These are phyloP conservation scores for Spicauda simplicius DNA, from an alignment of 2,888 invertebrate species.

Conservation along the genomic window DNA sequence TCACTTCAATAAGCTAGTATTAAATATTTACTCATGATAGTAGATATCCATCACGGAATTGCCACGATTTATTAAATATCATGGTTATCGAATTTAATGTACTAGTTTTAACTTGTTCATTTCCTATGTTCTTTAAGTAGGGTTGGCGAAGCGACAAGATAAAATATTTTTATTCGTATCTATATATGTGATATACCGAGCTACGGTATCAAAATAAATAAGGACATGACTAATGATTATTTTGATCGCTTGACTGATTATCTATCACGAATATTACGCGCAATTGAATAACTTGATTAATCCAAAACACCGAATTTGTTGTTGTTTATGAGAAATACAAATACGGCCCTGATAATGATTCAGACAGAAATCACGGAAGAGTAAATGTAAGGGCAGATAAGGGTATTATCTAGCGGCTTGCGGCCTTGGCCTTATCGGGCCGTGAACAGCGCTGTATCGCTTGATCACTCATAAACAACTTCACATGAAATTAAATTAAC, in stretches of 20 bases:
- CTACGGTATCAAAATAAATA: too few species aligned
- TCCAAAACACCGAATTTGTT: neutral
- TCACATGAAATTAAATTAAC: neutral
- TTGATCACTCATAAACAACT: conserved; percentile 14
- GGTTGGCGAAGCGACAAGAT: too few species aligned
- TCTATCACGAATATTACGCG: too few species aligned
- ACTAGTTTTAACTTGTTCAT: too few species aligned
- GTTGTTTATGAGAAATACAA: conserved; percentile 12
- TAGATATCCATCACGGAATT: too few species aligned
- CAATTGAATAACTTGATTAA: neutral
- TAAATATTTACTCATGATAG: too few species aligned
- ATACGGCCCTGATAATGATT: conserved; percentile 19
- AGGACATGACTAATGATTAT: too few species aligned
- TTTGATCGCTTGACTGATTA: too few species aligned
- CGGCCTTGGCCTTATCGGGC: conserved; percentile 35
- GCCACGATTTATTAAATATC: neutral
- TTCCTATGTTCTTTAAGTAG: too few species aligned
- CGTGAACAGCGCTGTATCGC: conserved; percentile 23
- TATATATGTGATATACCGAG: too few species aligned
- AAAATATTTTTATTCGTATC: too few species aligned
- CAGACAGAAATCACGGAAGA: conserved; percentile 42
- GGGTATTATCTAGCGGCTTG: conserved; percentile 14
- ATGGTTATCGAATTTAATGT: neutral
- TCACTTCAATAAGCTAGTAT: too few species aligned
- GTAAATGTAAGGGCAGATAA: conserved; percentile 42